Evolutionary conservation across 2,888 invertebrate genomes (phyloP).

Genomic region (Campoletis raptor): DNA sequence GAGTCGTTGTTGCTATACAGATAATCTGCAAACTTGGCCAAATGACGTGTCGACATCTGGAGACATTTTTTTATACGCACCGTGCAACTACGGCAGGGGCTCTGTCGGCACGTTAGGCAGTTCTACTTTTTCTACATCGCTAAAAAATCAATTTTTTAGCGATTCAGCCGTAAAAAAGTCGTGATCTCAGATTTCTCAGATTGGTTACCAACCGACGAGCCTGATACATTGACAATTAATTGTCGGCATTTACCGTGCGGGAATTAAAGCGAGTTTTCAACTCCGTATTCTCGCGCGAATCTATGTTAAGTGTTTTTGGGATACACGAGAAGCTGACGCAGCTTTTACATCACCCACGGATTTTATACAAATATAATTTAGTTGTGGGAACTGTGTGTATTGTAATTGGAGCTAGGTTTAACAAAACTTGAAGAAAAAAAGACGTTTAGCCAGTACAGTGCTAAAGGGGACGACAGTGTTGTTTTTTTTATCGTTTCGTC

Average conservation of each 20-base stretch:
- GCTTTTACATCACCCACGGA: not conserved
- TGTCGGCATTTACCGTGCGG: not conserved
- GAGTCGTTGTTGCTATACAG: not conserved
- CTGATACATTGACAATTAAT: not conserved
- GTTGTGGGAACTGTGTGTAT: not conserved
- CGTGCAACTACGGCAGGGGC: no score
- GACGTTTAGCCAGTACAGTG: not conserved
- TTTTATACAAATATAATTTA: not conserved
- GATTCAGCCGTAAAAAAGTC: not conserved
- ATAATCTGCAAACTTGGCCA: not conserved
- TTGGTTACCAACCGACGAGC: not conserved
- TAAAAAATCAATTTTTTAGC: not conserved
- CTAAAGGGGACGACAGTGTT: not conserved
- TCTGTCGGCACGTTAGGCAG: not conserved
- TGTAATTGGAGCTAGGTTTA: not conserved
- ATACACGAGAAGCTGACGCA: not conserved
- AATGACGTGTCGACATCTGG: not conserved
- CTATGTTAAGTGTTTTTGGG: not conserved
- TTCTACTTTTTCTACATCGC: no score
- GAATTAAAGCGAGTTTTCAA: not conserved
- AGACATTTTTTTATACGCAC: not conserved
- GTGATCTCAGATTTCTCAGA: not conserved
- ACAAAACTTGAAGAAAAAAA: not conserved
- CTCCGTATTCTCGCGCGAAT: not conserved
- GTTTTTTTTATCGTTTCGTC: constrained; percentile 3